phyloP scores from a whole-genome alignment of 2,888 invertebrate genomes.

The Dicyrtomina minuta region DNA sequence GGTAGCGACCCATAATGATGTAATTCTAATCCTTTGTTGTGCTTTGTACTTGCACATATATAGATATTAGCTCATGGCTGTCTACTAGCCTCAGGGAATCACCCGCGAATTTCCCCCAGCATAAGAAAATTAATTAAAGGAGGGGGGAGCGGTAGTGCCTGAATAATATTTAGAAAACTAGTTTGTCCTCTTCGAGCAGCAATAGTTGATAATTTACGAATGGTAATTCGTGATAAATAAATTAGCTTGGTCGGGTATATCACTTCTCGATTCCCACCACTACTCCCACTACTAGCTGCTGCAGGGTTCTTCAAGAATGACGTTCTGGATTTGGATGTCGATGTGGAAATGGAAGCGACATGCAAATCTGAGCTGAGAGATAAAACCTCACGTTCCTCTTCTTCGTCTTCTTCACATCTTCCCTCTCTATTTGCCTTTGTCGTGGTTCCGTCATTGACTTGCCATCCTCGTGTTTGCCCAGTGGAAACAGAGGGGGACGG shows the following conservation, averaged over 20 bases:
- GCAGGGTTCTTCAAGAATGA: too few species aligned
- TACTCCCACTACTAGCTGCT: too few species aligned
- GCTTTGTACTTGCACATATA: too few species aligned
- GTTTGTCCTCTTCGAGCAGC: slow-evolving; percentile 16
- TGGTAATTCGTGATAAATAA: slow-evolving; percentile 33
- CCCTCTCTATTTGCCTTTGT: neutral
- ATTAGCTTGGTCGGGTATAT: slow-evolving; percentile 26
- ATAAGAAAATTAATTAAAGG: slow-evolving; percentile 35
- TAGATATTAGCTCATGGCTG: too few species aligned
- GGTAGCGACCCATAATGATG: too few species aligned
- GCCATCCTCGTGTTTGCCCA: neutral
- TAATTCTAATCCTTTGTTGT: too few species aligned
- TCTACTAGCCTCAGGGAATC: too few species aligned
- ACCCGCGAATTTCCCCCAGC: slow-evolving; percentile 30
- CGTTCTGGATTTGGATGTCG: too few species aligned
- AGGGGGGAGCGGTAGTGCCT: slow-evolving; percentile 32
- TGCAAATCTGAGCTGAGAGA: too few species aligned
- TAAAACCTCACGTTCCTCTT: neutral
- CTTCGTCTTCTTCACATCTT: neutral
- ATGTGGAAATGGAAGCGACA: neutral
- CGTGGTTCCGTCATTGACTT: neutral
- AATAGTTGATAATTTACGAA: slow-evolving; percentile 28
- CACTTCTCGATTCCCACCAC: too few species aligned
- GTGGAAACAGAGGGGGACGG: too few species aligned
- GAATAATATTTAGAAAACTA: slow-evolving; percentile 30